A percentile compares a stretch with the other conserved stretches of the same genome.
phyloP scores from a whole-genome alignment of 1,140 invertebrate species.

The Leptopilina clavipes region DNA sequence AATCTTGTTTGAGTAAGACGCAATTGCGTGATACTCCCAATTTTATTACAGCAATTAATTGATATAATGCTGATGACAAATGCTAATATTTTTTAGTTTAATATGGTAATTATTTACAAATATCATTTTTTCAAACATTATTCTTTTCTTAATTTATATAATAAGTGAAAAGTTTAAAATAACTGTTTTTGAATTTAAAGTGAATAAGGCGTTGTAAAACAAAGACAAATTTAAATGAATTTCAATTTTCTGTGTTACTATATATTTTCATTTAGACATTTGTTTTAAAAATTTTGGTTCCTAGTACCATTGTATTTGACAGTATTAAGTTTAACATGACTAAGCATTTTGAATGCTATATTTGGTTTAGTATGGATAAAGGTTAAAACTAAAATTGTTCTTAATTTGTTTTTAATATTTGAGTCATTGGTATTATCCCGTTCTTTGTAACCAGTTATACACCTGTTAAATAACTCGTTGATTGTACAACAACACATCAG shows the following conservation, averaged over 20 bases:
- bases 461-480: conserved; percentile 17
- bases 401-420: conserved; percentile 23
- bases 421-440: conserved; percentile 33
- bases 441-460: conserved; percentile 15
- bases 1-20: too few relatives aligned
- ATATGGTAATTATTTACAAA: conserved; percentile 10
- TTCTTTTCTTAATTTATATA: conserved; percentile 4
- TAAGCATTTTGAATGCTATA: neutral
- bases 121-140: neutral
- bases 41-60: conserved; percentile 25
- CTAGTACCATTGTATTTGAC: conserved; percentile 9
- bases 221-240: neutral
- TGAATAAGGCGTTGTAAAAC: neutral
- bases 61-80: conserved; percentile 16
- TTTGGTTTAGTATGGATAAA: neutral
- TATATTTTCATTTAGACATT: neutral
- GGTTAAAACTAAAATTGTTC: conserved; percentile 4
- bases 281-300: neutral
- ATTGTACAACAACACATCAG: conserved; percentile 32
- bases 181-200: neutral
- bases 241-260: neutral
- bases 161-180: neutral
- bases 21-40: neutral
- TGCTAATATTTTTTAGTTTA: conserved; percentile 20
- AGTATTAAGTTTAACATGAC: conserved; percentile 31